Percentiles rank a stretch among this genome's conserved stretches.
Evolutionary conservation across 1,140 invertebrate genomes (phyloP).

Genomic region (Argopecten irradians): DNA sequence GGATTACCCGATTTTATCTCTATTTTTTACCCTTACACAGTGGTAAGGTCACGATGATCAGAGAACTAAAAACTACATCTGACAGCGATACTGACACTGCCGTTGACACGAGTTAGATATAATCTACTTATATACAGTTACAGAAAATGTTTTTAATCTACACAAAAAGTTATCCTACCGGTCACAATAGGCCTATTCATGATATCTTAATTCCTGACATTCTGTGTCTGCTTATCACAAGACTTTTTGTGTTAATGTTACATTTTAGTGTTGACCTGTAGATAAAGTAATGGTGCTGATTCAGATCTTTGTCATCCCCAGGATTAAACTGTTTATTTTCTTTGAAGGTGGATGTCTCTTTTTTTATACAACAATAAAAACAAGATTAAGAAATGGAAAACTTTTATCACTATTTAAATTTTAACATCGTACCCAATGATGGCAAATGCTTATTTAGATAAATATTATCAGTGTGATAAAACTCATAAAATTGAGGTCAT

Average conservation of each 20-base stretch:
- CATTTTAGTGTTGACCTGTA: neutral
- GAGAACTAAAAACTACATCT: neutral
- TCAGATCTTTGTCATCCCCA: neutral
- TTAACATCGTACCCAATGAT: too few species aligned
- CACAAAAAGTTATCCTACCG: neutral
- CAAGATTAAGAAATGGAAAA: too few species aligned
- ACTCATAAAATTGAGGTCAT: too few species aligned
- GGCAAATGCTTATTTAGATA: too few species aligned
- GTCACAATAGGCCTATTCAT: neutral
- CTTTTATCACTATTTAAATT: too few species aligned
- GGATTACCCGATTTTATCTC: neutral
- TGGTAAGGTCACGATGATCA: neutral
- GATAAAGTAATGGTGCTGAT: neutral
- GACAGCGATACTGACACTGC: neutral
- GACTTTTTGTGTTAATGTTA: neutral
- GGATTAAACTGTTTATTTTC: neutral
- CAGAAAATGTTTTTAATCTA: neutral
- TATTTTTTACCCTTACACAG: neutral
- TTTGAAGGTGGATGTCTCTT: too few species aligned
- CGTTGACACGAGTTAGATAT: neutral
- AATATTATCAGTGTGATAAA: too few species aligned
- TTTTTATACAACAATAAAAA: too few species aligned
- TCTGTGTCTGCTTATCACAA: neutral
- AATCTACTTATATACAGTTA: neutral
- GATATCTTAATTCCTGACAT: neutral